Conservation (phyloP, 2,797 vertebrate genomes). For the Oreochromis mossambicus region DNA sequence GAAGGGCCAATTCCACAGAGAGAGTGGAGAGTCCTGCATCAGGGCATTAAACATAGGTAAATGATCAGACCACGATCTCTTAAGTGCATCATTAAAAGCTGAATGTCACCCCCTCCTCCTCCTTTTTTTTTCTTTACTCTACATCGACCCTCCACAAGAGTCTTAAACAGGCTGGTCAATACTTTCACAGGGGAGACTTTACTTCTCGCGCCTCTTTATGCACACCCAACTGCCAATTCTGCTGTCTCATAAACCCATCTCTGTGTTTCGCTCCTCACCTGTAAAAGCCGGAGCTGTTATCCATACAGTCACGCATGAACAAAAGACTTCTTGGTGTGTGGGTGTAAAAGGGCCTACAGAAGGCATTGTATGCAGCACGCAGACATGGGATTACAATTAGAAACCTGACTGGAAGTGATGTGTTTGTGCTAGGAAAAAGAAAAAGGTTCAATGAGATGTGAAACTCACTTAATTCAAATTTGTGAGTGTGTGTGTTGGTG, state of each 20-base stretch:
- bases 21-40: background rate
- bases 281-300: background rate
- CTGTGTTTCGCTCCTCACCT: background rate
- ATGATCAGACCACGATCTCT: background rate
- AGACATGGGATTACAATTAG: conserved; percentile 38
- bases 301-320: background rate
- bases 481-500: background rate
- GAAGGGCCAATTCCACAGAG: background rate
- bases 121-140: conserved; percentile 7
- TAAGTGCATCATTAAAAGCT: conserved; percentile 53
- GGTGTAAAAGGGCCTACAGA: conserved; percentile 7
- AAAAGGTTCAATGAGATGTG: conserved; percentile 17
- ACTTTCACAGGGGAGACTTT: conserved; percentile 48
- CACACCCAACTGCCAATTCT: conserved; percentile 16
- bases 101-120: background rate
- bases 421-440: background rate
- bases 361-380: conserved; percentile 55
- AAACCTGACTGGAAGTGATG: conserved; percentile 23
- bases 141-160: conserved; percentile 34
- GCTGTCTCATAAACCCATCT: background rate
- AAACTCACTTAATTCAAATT: conserved; percentile 44
- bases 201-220: conserved; percentile 11
- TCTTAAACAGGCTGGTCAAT: conserved; percentile 61
- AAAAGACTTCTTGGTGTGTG: background rate
- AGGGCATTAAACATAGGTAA: background rate